Percentiles rank a stretch among this genome's conserved stretches.
phyloP scores from a whole-genome alignment of 2,797 vertebrate species.

The Pipistrellus nathusii region DNA sequence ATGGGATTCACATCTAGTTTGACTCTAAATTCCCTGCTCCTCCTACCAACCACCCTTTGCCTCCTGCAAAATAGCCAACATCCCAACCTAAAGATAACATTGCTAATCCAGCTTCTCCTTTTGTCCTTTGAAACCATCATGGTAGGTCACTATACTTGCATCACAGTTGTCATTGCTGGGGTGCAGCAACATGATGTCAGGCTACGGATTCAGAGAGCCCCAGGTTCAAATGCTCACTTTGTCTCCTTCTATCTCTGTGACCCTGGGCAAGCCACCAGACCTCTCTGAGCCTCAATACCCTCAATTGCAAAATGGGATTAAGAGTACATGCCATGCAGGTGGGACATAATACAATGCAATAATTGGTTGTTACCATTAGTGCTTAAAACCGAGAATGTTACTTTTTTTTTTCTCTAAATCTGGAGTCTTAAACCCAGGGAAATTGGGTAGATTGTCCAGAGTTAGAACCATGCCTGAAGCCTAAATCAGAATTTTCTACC shows the following conservation, averaged over 20 bases:
- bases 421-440: not conserved
- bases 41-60: not conserved
- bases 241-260: not conserved
- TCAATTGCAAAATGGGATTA: not conserved
- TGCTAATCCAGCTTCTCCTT: not conserved
- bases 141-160: not conserved
- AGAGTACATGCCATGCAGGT: not conserved
- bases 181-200: not conserved
- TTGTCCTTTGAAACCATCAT: not conserved
- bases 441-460: not conserved
- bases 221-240: not conserved
- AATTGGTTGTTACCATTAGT: not conserved
- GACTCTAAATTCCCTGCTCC: not conserved
- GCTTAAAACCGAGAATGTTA: not conserved
- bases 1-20: not conserved
- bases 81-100: not conserved
- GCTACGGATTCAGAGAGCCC: not conserved
- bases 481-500: conserved; percentile 36
- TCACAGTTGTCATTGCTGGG: not conserved
- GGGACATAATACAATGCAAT: not conserved
- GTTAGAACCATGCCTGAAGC: conserved; percentile 1
- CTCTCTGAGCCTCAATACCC: not conserved
- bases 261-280: not conserved
- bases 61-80: not conserved
- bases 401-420: not conserved